Conservation (phyloP, 2,113 vertebrate species). For the Argyrosomus japonicus region DNA sequence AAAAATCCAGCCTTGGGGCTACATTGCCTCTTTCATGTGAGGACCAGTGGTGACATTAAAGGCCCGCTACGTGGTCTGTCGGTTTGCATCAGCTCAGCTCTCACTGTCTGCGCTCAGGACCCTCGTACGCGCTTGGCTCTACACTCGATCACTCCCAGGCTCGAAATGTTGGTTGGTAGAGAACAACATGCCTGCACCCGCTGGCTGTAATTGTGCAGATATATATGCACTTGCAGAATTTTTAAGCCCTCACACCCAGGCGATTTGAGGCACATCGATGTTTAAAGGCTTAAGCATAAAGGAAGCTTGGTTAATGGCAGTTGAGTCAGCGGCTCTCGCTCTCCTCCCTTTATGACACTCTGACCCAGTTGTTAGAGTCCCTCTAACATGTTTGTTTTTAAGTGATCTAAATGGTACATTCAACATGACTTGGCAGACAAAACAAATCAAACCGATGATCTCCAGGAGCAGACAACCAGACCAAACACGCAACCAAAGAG, state of each 20-base stretch:
- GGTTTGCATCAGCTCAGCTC: constrained; percentile 77
- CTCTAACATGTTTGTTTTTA: constrained; percentile 33
- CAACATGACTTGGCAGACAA: constrained; percentile 36
- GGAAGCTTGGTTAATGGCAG: constrained; percentile 55
- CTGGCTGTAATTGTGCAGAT: constrained; percentile 54
- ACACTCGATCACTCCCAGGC: constrained; percentile 49
- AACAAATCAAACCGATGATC: constrained; percentile 40
- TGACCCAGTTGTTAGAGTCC: constrained; percentile 45
- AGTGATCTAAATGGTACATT: constrained; percentile 32
- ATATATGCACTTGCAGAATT: constrained; percentile 47
- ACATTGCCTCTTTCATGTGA: constrained; percentile 77
- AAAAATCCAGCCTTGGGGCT: constrained; percentile 68
- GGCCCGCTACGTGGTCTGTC: constrained; percentile 77
- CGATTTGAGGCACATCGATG: constrained; percentile 56
- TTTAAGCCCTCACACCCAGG: constrained; percentile 44
- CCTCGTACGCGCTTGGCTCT: constrained; percentile 30
- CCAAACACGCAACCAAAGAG: constrained; percentile 36
- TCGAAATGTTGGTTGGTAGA: constrained; percentile 39
- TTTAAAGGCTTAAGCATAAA: constrained; percentile 61
- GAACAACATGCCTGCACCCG: constrained; percentile 46
- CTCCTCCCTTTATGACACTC: constrained; percentile 34
- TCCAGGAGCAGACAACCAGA: constrained; percentile 37
- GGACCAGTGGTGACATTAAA: constrained; percentile 82
- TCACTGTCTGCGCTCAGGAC: constrained; percentile 49
- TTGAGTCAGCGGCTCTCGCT: constrained; percentile 27